Evolutionary conservation across 2,113 vertebrate species (phyloP).

Genomic region (Condylura cristata): DNA sequence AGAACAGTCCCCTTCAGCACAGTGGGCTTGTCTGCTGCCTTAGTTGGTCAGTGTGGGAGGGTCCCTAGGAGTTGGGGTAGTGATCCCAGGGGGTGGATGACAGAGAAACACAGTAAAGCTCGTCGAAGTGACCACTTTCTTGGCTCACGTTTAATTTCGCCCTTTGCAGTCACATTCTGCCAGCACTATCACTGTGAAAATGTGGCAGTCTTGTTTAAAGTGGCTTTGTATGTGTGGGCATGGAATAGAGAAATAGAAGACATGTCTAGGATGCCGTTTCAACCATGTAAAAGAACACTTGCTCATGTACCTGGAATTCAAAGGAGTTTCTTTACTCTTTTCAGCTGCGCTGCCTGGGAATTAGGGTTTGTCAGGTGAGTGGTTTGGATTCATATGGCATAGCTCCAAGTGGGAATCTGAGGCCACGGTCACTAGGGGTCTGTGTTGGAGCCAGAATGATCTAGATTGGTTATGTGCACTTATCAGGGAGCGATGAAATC

Average conservation of each 20-base stretch:
- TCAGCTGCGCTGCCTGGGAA: conserved; percentile 37
- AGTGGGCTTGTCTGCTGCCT: conserved; percentile 50
- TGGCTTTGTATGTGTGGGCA: conserved; percentile 21
- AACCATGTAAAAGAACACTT: conserved; percentile 46
- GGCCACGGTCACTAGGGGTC: neutral
- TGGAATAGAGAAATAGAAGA: conserved; percentile 43
- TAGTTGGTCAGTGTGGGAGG: conserved; percentile 58
- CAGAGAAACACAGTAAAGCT: conserved; percentile 60
- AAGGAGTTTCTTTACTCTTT: conserved; percentile 35
- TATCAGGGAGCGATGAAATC: conserved; percentile 53
- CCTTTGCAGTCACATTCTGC: conserved; percentile 50
- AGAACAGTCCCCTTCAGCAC: conserved; percentile 40
- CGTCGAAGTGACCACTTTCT: conserved; percentile 61
- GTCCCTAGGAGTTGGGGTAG: conserved; percentile 25
- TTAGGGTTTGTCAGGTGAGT: conserved; percentile 27
- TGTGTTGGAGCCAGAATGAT: neutral
- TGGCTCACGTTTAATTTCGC: conserved; percentile 58
- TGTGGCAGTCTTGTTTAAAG: conserved; percentile 45
- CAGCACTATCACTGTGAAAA: conserved; percentile 54
- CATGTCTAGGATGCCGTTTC: conserved; percentile 51
- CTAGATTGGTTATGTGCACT: neutral
- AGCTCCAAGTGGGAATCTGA: conserved; percentile 18
- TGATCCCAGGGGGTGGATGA: conserved; percentile 65
- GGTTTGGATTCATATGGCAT: neutral
- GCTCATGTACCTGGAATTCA: conserved; percentile 21